Conservation (phyloP, 1,140 invertebrate species). For the Metopolophium dirhodum region DNA sequence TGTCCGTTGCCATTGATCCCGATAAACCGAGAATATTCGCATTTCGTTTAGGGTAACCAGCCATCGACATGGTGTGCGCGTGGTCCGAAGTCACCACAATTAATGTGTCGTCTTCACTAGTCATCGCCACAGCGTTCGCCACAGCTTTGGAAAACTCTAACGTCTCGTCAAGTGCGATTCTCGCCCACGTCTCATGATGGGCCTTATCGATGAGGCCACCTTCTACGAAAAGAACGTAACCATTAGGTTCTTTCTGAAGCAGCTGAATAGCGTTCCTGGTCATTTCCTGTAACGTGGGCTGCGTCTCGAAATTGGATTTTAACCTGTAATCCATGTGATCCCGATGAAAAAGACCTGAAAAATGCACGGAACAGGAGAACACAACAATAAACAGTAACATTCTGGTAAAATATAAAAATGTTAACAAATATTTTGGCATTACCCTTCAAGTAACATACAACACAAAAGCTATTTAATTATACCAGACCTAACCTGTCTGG, state of each 20-base stretch:
- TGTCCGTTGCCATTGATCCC: slow-evolving; percentile 65
- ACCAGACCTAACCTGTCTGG: no score
- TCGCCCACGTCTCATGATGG: slow-evolving; percentile 72
- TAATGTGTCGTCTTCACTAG: slow-evolving; percentile 67
- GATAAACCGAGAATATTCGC: slow-evolving; percentile 69
- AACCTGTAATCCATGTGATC: slow-evolving; percentile 63
- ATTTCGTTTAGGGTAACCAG: slow-evolving; percentile 74
- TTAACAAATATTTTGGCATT: not conserved
- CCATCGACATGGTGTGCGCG: slow-evolving; percentile 70
- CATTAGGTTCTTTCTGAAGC: slow-evolving; percentile 72
- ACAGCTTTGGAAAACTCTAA: slow-evolving; percentile 74
- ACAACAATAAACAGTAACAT: not conserved
- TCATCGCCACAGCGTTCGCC: slow-evolving; percentile 50
- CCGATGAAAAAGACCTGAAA: slow-evolving; percentile 61
- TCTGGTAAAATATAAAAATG: no score
- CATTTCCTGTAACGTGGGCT: slow-evolving; percentile 80
- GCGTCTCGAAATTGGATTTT: slow-evolving; percentile 61
- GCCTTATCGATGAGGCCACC: slow-evolving; percentile 71
- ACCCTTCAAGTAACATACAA: no score
- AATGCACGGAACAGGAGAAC: not conserved
- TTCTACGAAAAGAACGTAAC: slow-evolving; percentile 76
- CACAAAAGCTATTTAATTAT: no score
- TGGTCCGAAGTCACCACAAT: slow-evolving; percentile 74
- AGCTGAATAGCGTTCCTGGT: slow-evolving; percentile 78
- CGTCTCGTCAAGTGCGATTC: slow-evolving; percentile 74